phyloP scores from a whole-genome alignment of 2,797 vertebrate species.

The Bufotes viridis region DNA sequence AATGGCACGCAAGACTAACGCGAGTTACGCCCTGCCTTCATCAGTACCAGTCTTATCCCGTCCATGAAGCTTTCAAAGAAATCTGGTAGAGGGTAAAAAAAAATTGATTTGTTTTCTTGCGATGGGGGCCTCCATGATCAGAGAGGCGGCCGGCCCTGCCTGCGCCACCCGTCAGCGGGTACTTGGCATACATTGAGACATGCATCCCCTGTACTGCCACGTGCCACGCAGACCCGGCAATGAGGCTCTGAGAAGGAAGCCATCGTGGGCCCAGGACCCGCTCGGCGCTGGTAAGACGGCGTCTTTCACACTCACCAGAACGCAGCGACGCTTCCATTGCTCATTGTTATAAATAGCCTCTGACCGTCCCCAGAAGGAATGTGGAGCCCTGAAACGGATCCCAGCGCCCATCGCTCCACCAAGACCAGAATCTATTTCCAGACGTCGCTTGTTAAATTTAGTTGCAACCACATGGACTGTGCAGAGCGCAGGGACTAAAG shows the following conservation, averaged over 20 bases:
- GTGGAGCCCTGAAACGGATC: conserved; percentile 68
- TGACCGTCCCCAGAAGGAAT: conserved; percentile 64
- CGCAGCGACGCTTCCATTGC: conserved; percentile 61
- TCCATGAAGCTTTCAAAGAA: too few relatives aligned
- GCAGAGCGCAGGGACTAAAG: background rate
- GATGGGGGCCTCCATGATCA: too few relatives aligned
- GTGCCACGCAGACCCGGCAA: background rate
- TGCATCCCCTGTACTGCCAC: background rate
- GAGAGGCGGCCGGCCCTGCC: too few relatives aligned
- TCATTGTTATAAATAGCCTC: conserved; percentile 67
- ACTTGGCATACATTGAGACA: background rate
- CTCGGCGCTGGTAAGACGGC: background rate
- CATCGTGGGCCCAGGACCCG: background rate
- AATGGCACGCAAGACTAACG: too few relatives aligned
- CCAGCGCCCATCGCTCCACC: conserved; percentile 64
- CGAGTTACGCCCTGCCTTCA: too few relatives aligned
- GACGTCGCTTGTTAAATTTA: conserved; percentile 71
- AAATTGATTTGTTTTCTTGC: too few relatives aligned
- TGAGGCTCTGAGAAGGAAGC: background rate
- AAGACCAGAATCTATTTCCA: conserved; percentile 67
- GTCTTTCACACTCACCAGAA: conserved; percentile 41
- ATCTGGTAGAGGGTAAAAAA: too few relatives aligned
- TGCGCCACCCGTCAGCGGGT: too few relatives aligned
- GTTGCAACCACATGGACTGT: background rate
- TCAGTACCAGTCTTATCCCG: too few relatives aligned